A percentile compares a stretch with the other conserved stretches of the same genome.
phyloP scores from a whole-genome alignment of 2,797 vertebrate genomes.

The Sebastes hubbsi region DNA sequence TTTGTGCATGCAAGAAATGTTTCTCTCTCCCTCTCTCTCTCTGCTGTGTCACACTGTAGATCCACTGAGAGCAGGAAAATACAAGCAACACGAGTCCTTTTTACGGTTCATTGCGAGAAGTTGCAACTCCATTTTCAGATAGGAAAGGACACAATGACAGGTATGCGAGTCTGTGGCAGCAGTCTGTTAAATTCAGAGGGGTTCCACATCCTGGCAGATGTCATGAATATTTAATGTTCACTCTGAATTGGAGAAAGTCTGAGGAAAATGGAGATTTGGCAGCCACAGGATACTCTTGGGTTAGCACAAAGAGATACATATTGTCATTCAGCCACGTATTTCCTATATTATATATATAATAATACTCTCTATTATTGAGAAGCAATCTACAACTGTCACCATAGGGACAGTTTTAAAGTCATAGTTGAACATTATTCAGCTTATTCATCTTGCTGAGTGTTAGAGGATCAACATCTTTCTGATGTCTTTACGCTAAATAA shows the following conservation, averaged over 20 bases:
- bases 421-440: neutral
- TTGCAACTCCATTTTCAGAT: constrained; percentile 39
- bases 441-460: neutral
- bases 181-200: constrained; percentile 51
- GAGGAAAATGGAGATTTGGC: constrained; percentile 28
- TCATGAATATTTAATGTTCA: constrained; percentile 60
- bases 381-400: neutral
- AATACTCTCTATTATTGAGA: neutral
- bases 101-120: constrained; percentile 37
- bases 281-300: neutral
- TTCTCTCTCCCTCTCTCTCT: neutral
- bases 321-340: neutral
- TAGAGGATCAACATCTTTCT: neutral
- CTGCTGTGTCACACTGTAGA: constrained; percentile 2
- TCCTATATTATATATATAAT: neutral
- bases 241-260: constrained; percentile 29
- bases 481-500: neutral
- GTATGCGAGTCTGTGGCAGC: constrained; percentile 43
- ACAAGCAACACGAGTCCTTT: constrained; percentile 34
- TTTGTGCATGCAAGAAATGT: constrained; percentile 8
- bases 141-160: constrained; percentile 52
- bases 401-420: neutral
- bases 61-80: constrained; percentile 16
- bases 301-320: neutral
- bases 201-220: constrained; percentile 48